Base-by-base conservation (phyloP, 2,113 vertebrate genomes). In the Myiagra hebetior region DNA sequence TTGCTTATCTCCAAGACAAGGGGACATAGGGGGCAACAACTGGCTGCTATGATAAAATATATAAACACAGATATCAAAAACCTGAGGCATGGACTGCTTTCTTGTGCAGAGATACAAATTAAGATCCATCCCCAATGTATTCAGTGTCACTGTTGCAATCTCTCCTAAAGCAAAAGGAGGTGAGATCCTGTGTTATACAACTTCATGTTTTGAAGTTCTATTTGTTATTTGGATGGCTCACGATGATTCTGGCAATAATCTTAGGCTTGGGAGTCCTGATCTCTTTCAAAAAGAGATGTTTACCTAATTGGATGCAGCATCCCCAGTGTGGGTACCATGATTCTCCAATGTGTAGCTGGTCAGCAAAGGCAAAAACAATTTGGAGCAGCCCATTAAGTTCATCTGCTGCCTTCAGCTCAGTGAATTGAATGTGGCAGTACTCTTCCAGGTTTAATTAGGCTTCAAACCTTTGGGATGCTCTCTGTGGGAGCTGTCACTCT, bases 401-500 rank as follows among this genome's bases (percentile, higher is more conserved):
- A 82, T 44, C 56, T 81, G 31, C 55, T 88, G 67, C 37, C n/a
- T 92, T 81, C 59, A 56, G 31, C 49, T 84, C 49, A 41, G 23
- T 64, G 53, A 91, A 75, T 19, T 5, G 3, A 80, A 87, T 31
- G 56, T 65, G 30, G 49, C 1, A 7, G 16, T 39, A 75, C 13
- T 83, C 64, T 73, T 77, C 67, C 87, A 70, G 62, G 35, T 80
- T 95, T 93, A 87, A 93, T 91, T 94, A 87, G 35, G 37, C 50
- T 56, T 90, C 46, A 85, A 3, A 76, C 50, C 50, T 88, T 85
- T 59, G 52, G 59, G 87, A 86, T 77, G 16, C 30, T 90, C 13
- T 84, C 81, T 86, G 24, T 74, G 57, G 68, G 56, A 91, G 49
- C 67, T 86, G 72, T 30, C n/a, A 49, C 19, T 80, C 77, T 87